Evolutionary conservation across 2,113 vertebrate species (phyloP), one percentile per base, ranked within the genome.

Genomic region (Anguilla rostrata): DNA sequence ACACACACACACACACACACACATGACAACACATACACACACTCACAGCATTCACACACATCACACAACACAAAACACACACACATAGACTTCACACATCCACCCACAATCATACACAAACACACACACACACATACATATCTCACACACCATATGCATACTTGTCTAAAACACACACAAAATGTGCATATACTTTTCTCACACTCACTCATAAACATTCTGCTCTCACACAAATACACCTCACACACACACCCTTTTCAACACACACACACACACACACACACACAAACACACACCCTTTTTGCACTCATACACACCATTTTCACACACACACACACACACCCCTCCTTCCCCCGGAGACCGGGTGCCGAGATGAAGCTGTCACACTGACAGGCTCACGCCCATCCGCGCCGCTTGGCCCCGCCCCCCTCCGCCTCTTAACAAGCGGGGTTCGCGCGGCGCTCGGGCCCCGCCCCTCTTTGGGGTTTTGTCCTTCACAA

Each of bases 361-460:
- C 95, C 94, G 95, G 91, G 90, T 94, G 95, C 96, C 94, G 95
- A 96, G 97, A 97, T 96, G 94, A 96, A 96, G 94, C 96, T 96
- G 96, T 97, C 96, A 96, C 91, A 95, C 96, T 96, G 91, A 87
- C 84, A 93, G 94, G 94, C 95, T 94, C 93, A 92, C 95, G 95
- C 95, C 95, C 96, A 95, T 96, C 95, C 95, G 92, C 92, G 93
- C 92, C 95, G 96, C 96, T 97, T 95, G 96, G 97, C 97, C 95
- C 94, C 94, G 86, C 93, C 94, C 94, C 93, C 95, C 94, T 94
- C 95, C 94, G 94, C 93, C 60, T 66, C 60, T 66, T 66, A 66
- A 66, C 60, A 66, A 66, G 60, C 8, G 60, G 60, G 22, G 22
- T 26, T 4, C 8, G 18, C 90, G 84, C 91, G 93, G 93, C 93